Base-by-base conservation (phyloP, 1,140 invertebrate species). In the Eupeodes corollae region DNA sequence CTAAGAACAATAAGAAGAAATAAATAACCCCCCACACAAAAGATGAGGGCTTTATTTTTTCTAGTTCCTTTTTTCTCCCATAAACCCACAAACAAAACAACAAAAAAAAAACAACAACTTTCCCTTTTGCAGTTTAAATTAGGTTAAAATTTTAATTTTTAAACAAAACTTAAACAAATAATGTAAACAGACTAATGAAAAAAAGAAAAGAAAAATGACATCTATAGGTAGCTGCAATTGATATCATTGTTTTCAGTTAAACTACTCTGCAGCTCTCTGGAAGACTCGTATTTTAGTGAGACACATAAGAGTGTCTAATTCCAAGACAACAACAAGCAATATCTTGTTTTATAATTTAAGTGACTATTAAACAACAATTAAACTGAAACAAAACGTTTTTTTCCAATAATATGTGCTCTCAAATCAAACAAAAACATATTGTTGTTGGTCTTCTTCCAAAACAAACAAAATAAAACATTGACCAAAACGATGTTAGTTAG, bases 1-100 rank as follows among this genome's bases (percentile, higher is more conserved):
- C 56, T 47, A 67, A 67, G 52, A 67, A 63, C 42, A 67, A 63
- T 41, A 70, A 69, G 56, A 73, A 73, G 56, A 68, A 67, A 60
- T 55, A 54, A 52, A 63, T 60, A 26, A 42, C 15, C 18, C 12
- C 14, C 26, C n/a, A n/a, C n/a, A n/a, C n/a, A n/a, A 26, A 26
- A 8, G 3, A 26, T 5, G 8, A 5, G 21, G 21, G 21, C 8
- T 26, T 26, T 26, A 26, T 26, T 26, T 26, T 26, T 26, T 26
- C 21, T 26, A 26, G 21, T 26, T n/a, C n/a, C n/a, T n/a, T n/a
- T n/a, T n/a, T 26, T 26, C 21, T 8, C 21, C 21, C 3, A 26
- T 26, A 26, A 3, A 26, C 21, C 21, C 8, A 3, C 8, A 26
- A 26, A 26, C 12, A 15, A 35, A 35, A 3, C 8, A 26, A 26